Evolutionary conservation across 2,797 vertebrate species (phyloP).

Genomic region (Adrianichthys oophorus): DNA sequence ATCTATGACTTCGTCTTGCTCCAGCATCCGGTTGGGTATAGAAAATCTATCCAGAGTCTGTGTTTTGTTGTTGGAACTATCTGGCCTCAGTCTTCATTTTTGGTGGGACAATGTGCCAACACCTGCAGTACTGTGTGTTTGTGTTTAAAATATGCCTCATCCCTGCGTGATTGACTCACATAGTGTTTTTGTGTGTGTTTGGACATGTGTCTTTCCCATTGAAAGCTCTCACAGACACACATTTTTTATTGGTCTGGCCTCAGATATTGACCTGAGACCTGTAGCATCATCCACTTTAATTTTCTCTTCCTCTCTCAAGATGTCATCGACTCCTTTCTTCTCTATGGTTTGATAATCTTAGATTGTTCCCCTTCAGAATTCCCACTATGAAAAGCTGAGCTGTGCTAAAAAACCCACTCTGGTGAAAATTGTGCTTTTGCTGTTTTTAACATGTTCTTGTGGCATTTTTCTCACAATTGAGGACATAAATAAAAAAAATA

Average conservation of each 20-base stretch:
- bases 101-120: slow-evolving; percentile 46
- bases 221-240: slow-evolving; percentile 20
- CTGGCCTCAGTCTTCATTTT: slow-evolving; percentile 60
- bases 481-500: too few species aligned
- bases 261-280: slow-evolving; percentile 55
- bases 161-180: slow-evolving; percentile 42
- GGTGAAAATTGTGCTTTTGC: too few species aligned
- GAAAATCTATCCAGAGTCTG: slow-evolving; percentile 74
- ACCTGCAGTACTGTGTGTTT: slow-evolving; percentile 13
- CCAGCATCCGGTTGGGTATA: slow-evolving; percentile 68
- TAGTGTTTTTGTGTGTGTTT: slow-evolving; percentile 18
- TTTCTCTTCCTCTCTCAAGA: not conserved
- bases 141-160: slow-evolving; percentile 34
- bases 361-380: slow-evolving; percentile 21
- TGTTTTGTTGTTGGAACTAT: slow-evolving; percentile 58
- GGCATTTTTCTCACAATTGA: too few species aligned
- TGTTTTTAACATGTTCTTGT: too few species aligned
- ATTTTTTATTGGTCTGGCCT: slow-evolving; percentile 52
- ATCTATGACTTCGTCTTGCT: slow-evolving; percentile 65
- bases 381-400: not conserved
- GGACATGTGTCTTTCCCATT: slow-evolving; percentile 27
- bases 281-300: slow-evolving; percentile 31
- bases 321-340: not conserved
- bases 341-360: not conserved
- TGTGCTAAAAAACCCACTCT: not conserved